A percentile compares a stretch with the other conserved stretches of the same genome.
These are phyloP conservation scores for Calcarius lapponicus DNA, from an alignment of 2,797 vertebrate genomes.

Conservation along the genomic window DNA sequence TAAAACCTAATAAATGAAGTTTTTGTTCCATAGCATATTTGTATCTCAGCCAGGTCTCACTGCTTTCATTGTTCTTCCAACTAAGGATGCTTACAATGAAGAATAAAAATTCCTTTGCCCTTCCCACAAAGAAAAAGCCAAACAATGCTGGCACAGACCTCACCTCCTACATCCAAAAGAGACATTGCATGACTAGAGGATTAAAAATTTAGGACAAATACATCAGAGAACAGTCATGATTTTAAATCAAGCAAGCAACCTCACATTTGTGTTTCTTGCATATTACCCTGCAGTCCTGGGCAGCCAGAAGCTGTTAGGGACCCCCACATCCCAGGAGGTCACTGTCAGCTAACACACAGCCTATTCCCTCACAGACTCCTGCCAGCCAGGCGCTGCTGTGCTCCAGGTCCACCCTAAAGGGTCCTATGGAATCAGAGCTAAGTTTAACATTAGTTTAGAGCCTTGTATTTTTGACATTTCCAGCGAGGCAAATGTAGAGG, in stretches of 20 bases:
- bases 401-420: not conserved
- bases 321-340: not conserved
- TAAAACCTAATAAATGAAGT: not conserved
- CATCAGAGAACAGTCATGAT: not conserved
- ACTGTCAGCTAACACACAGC: too few species aligned
- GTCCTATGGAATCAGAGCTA: not conserved
- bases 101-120: not conserved
- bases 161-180: not conserved
- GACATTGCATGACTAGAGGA: not conserved
- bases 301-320: not conserved
- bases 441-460: not conserved
- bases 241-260: not conserved
- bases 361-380: not conserved
- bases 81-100: not conserved
- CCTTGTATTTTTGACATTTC: not conserved
- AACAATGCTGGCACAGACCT: not conserved
- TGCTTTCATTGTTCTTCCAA: not conserved
- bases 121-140: not conserved
- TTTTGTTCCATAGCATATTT: not conserved
- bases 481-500: fast-evolving
- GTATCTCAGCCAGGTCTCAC: not conserved
- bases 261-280: not conserved
- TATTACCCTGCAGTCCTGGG: not conserved
- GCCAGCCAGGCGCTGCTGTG: not conserved
- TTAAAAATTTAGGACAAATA: not conserved